phyloP scores from a whole-genome alignment of 37 sponge, comb jelly and placozoan genomes.

The Eunapius fragilis region DNA sequence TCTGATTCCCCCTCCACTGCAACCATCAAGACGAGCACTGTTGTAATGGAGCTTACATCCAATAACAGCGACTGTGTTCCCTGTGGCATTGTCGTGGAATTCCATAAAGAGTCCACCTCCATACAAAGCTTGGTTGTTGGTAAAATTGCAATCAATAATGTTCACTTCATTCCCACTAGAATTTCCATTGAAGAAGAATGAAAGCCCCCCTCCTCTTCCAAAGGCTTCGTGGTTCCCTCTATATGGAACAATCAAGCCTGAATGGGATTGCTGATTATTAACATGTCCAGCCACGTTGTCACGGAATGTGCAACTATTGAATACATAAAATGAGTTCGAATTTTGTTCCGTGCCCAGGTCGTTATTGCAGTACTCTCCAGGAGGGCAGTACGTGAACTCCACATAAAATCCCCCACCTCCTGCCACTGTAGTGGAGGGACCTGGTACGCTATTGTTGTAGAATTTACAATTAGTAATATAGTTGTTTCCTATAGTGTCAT shows the following conservation, averaged over 20 bases:
- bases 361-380: conserved; percentile 9
- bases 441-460: neutral
- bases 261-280: neutral
- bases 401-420: conserved; percentile 65
- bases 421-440: neutral
- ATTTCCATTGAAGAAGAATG: conserved; percentile 49
- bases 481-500: conserved; percentile 12
- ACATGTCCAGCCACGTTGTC: neutral
- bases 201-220: conserved; percentile 64
- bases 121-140: conserved; percentile 26
- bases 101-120: conserved; percentile 67
- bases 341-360: neutral
- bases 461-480: neutral
- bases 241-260: conserved; percentile 3
- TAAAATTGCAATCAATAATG: conserved; percentile 22
- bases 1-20: conserved; percentile 25
- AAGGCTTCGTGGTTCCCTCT: conserved; percentile 14
- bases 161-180: conserved; percentile 11
- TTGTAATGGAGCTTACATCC: neutral
- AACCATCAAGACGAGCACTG: neutral
- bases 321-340: neutral
- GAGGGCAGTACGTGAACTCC: conserved; percentile 56
- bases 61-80: conserved; percentile 18
- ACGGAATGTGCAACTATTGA: neutral
- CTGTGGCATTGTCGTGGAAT: conserved; percentile 32